Conservation (phyloP, 2,888 invertebrate species). For the Drosophila emarginata region DNA sequence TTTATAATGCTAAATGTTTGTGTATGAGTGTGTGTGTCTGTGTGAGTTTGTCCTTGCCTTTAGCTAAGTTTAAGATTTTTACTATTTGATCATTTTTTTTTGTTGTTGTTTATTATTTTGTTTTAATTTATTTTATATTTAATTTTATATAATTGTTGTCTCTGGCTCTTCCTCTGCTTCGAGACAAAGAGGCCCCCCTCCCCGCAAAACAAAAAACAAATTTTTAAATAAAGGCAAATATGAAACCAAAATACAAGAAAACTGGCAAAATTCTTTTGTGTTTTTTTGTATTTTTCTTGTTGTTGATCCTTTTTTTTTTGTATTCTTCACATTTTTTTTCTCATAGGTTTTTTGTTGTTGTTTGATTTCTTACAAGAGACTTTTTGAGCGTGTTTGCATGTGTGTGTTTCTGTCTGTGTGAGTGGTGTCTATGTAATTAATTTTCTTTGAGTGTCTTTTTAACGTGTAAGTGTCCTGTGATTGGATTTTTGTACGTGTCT, state of each 20-base stretch:
- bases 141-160: constrained; percentile 40
- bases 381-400: constrained; percentile 60
- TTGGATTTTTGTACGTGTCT: constrained; percentile 1
- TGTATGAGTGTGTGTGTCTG: constrained; percentile 21
- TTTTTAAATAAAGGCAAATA: constrained; percentile 4
- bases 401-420: constrained; percentile 18
- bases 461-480: background rate
- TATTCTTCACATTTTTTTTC: constrained; percentile 25
- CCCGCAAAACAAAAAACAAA: constrained; percentile 41
- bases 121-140: constrained; percentile 62
- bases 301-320: constrained; percentile 20
- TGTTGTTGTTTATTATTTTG: constrained; percentile 3
- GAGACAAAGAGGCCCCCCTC: background rate
- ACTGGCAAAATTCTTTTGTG: background rate
- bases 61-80: constrained; percentile 30
- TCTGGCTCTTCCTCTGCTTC: background rate
- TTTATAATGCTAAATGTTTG: constrained; percentile 53
- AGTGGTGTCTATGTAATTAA: background rate
- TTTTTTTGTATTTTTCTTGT: constrained; percentile 16
- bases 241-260: background rate
- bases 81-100: constrained; percentile 8
- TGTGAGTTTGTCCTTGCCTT: constrained; percentile 22
- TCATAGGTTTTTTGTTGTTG: constrained; percentile 11
- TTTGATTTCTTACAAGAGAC: constrained; percentile 50
- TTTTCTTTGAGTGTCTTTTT: background rate